Conservation (phyloP, 2,797 vertebrate species). For the Anolis apletophallus region DNA sequence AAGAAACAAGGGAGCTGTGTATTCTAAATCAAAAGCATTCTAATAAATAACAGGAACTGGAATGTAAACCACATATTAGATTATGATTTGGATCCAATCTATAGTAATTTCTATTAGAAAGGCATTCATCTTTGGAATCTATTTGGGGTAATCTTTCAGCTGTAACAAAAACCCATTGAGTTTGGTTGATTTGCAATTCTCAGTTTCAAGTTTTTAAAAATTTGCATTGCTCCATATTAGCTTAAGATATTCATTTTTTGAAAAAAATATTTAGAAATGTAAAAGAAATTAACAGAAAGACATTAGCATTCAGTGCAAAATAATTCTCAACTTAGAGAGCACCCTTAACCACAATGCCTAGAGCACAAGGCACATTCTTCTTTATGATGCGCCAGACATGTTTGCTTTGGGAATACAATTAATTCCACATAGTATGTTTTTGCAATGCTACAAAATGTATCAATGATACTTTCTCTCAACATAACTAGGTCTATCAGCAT, state of each 20-base stretch:
- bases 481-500: background rate
- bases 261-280: conserved; percentile 22
- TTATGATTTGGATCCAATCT: conserved; percentile 18
- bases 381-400: no score
- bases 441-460: background rate
- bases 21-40: conserved; percentile 10
- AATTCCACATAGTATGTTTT: no score
- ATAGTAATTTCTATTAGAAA: conserved; percentile 40
- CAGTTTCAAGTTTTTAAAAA: background rate
- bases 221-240: conserved; percentile 15
- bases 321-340: background rate
- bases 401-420: no score
- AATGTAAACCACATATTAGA: conserved; percentile 8
- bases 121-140: conserved; percentile 7
- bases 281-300: conserved; percentile 17
- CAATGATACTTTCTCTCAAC: no score
- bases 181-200: conserved; percentile 34
- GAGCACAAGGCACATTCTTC: background rate
- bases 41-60: conserved; percentile 1
- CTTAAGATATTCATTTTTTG: conserved; percentile 7
- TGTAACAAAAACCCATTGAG: conserved; percentile 7
- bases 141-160: conserved; percentile 24
- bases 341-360: background rate
- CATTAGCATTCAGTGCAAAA: background rate
- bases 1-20: conserved; percentile 37